Base-by-base conservation (phyloP, 2,888 invertebrate genomes). In the Ephialtes manifestator region DNA sequence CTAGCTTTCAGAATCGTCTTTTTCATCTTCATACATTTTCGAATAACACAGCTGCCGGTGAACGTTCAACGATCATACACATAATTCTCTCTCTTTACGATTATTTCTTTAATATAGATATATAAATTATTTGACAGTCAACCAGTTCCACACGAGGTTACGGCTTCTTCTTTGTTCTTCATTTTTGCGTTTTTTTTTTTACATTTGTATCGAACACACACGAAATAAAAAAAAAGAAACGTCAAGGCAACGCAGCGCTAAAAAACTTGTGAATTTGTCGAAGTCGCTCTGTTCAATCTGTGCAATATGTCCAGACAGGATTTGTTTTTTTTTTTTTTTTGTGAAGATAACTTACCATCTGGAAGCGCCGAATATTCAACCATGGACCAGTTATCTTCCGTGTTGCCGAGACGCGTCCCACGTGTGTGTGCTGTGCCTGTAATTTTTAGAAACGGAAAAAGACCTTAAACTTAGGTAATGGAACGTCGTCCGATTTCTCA, bases 301-400 rank as follows among this genome's bases (percentile, higher is more conserved):
- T 90, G 89, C 88, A 90, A 89, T 87, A 89, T 87, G 85, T 90
- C 88, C 89, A 89, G 88, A 84, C 83, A 81, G 83, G 72, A 79
- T 81, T 74, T 18, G 15, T 28, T 81, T 81, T 76, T 43, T 43
- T 70, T 81, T 79, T 80, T 85, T 87, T 88, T 88, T 90, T 90
- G 88, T 91, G 91, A 90, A 91, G 92, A 90, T 88, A 91, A 93
- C 93, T 93, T 93, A 93, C 93, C 93, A 92, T 92, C 92, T 92
- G 86, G 83, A 79, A 78, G 83, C 58, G 74, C 71, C 46, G 77
- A 81, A 70, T 81, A 79, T 77, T 83, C 77, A 72, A 67, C 55
- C 71, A 74, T 60, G 70, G 20, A 65, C 79, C 55, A 76, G 31
- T 79, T 76, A 75, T 85, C 82, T 82, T 85, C 82, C 55, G 35